Evolutionary conservation across 35 echinoderm and acorn worm genomes (phyloP).

Genomic region (Antedon bifida): DNA sequence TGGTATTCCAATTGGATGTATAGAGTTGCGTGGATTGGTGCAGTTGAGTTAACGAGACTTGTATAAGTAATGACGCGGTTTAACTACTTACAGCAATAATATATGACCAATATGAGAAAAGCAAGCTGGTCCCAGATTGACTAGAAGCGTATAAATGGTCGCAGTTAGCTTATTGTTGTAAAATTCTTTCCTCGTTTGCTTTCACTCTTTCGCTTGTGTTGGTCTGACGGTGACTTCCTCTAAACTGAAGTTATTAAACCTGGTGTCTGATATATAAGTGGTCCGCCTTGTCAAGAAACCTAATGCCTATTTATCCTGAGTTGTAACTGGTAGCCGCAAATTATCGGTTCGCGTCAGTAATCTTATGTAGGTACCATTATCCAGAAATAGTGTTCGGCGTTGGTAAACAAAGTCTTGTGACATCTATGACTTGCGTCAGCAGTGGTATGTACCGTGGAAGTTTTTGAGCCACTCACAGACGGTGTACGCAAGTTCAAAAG

Average conservation of each 20-base stretch:
- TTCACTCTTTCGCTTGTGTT: neutral
- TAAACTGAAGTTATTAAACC: neutral
- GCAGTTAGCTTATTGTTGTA: neutral
- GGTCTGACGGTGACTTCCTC: neutral
- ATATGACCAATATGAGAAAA: neutral
- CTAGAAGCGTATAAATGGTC: neutral
- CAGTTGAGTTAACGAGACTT: neutral
- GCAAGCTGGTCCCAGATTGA: neutral
- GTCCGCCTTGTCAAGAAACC: neutral
- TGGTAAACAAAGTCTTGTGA: neutral
- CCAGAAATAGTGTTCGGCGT: neutral
- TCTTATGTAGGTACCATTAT: neutral
- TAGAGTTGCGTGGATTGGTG: neutral
- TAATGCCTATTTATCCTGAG: neutral
- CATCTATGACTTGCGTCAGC: neutral
- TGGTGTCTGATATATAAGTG: neutral
- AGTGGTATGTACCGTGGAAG: neutral
- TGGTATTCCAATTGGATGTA: neutral
- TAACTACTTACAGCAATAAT: neutral
- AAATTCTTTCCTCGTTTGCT: neutral
- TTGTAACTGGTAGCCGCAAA: neutral
- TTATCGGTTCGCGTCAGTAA: neutral
- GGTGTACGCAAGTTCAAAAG: neutral
- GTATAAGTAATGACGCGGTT: neutral
- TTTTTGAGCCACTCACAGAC: slow-evolving; percentile 1